Conservation (phyloP, 1,140 invertebrate species). For the Hydropsyche tenuis region DNA sequence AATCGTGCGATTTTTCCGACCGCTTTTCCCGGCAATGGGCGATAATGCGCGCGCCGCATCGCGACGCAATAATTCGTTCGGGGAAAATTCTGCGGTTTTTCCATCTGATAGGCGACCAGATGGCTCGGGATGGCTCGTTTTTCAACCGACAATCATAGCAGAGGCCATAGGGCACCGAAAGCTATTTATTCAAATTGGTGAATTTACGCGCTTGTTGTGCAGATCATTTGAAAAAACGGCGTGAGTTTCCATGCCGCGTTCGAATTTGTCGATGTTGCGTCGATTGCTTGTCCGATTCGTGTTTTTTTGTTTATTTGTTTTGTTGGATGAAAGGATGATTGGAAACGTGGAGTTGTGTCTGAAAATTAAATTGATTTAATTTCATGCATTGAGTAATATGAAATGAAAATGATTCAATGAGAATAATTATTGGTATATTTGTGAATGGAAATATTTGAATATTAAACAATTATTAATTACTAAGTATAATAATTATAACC, state of each 20-base stretch:
- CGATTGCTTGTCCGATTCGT: too few species aligned
- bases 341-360: neutral
- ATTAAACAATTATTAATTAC: too few species aligned
- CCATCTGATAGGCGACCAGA: slow-evolving; percentile 36
- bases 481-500: too few species aligned
- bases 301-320: too few species aligned
- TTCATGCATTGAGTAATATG: too few species aligned
- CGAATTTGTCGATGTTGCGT: too few species aligned
- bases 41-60: slow-evolving; percentile 36
- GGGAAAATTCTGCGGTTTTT: slow-evolving; percentile 33
- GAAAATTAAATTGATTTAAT: neutral
- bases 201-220: neutral
- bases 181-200: neutral
- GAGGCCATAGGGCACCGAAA: slow-evolving; percentile 12
- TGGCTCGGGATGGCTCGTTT: slow-evolving; percentile 26
- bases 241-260: too few species aligned
- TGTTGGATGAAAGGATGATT: too few species aligned
- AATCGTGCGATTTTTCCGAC: neutral
- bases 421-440: too few species aligned
- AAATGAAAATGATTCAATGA: too few species aligned
- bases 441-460: too few species aligned
- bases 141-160: slow-evolving; percentile 37
- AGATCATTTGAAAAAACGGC: neutral
- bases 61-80: slow-evolving; percentile 39
- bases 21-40: slow-evolving; percentile 14